Base-by-base conservation (phyloP, 2,888 invertebrate genomes). In the Lithophane semibrunnea region DNA sequence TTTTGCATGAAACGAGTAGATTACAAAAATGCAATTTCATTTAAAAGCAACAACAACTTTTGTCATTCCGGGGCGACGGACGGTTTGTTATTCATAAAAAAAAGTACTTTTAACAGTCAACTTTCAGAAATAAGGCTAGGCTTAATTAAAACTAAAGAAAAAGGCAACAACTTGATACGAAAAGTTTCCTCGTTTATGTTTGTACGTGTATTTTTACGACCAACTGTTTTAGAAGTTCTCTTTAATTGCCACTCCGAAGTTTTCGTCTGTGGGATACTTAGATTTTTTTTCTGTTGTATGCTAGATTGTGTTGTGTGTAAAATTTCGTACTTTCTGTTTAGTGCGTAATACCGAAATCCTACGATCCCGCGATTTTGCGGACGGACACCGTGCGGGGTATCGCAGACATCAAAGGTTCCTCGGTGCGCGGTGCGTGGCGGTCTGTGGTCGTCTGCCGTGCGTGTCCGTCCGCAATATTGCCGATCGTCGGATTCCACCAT, bases 131-230 rank as follows among this genome's bases (percentile, higher is more conserved):
- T 80, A 88, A 82, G 79, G 73, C 82, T 79, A 88, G 75, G 79
- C 80, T 80, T 88, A 85, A 88, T 86, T 82, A 88, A 83, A 86
- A 84, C 86, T 83, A 83, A 83, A 85, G 83, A 73, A 88, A 82
- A 84, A 77, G 77, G 75, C 65, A 81, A 79, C 84, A 85, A 82
- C 79, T 84, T 82, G 72, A 80, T 88, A 82, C 70, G 78, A 85
- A 87, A 90, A 90, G 73, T 90, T 90, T 84, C 61, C 85, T 86
- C 80, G 79, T 88, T 89, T 88, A 68, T 76, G 74, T 77, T 79
- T 80, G 13, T 56, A 79, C 60, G 74, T 80, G 21, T 73, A 76
- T 76, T 87, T 84, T 84, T 78, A 85, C 71, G 61, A 66, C 63
- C 73, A 85, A 77, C 76, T 83, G 80, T 86, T 86, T 84, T 73